Evolutionary conservation across 2,797 vertebrate genomes (phyloP), one percentile per base, ranked within the genome.

Genomic region (Rhinichthys osculus): DNA sequence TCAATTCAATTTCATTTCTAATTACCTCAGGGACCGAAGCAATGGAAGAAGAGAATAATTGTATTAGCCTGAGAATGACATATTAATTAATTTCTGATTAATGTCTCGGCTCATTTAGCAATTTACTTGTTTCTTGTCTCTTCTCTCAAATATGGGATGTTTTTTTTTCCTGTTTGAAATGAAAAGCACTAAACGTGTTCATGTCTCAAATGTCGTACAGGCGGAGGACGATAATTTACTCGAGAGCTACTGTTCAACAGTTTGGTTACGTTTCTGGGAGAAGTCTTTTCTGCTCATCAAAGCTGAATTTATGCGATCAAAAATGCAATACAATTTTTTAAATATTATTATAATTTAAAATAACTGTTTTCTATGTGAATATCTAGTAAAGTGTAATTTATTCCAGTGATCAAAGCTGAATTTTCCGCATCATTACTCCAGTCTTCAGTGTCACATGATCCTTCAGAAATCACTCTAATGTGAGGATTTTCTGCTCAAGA

Each of bases 1-100:
- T 86, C 82, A 84, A 85, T 78, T 85, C 85, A 89, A 88, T 84
- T 87, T 87, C 73, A 82, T 72, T 70, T 83, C 66, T 90, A 92
- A 90, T 90, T 90, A 90, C 90, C 84, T 89, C 71, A 52, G 90
- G 85, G 86, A 89, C 71, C 72, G 42, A 67, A 83, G 78, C 77
- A 77, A 85, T 74, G 47, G 70, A 67, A 62, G 77, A 87, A 52
- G 67, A 89, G 78, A 85, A 89, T 89, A 62, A 89, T 80, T 86
- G 88, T 84, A 89, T 89, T 82, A 89, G 81, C 81, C 47, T 82
- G 59, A 86, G 84, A 89, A 89, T 87, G 87, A 86, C 87, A 82
- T 83, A 83, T 84, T 86, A 89, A 90, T 91, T 90, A 87, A 89
- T 88, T 87, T 83, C 86, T 87, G 83, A 90, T 89, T 86, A 89